phyloP scores from a whole-genome alignment of 2,113 vertebrate genomes.

The Alethe castanea region DNA sequence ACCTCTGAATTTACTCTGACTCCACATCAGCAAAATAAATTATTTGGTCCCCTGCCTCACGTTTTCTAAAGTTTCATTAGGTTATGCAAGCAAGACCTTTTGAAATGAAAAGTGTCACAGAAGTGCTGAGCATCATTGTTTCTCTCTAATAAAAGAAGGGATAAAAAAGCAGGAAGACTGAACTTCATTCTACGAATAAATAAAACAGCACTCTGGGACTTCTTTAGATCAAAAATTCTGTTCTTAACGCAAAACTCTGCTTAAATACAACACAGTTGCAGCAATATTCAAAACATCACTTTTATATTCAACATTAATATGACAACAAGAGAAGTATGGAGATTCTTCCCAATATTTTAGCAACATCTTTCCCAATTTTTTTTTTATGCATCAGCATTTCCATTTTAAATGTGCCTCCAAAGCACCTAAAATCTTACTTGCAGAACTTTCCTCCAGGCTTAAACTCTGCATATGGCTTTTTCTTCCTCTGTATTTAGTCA shows the following conservation, averaged over 20 bases:
- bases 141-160: not conserved
- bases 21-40: not conserved
- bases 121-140: constrained; percentile 40
- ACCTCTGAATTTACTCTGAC: not conserved
- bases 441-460: not conserved
- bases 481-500: not conserved
- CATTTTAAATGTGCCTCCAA: constrained; percentile 8
- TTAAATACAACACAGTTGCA: not conserved
- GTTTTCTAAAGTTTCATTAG: constrained; percentile 14
- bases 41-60: not conserved
- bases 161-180: not conserved
- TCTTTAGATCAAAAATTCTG: constrained; percentile 45
- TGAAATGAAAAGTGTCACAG: constrained; percentile 11
- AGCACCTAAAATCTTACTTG: not conserved
- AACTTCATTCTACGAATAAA: constrained; percentile 16
- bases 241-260: not conserved
- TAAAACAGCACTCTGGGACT: not conserved
- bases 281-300: constrained; percentile 9
- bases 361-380: not conserved
- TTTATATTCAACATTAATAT: constrained; percentile 16
- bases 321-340: not conserved
- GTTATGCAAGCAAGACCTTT: constrained; percentile 18
- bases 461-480: not conserved
- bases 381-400: not conserved
- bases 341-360: not conserved